Percentiles rank a stretch among this genome's conserved stretches.
phyloP scores from a whole-genome alignment of 2,797 vertebrate genomes.

The Melanotaenia maccullochi region DNA sequence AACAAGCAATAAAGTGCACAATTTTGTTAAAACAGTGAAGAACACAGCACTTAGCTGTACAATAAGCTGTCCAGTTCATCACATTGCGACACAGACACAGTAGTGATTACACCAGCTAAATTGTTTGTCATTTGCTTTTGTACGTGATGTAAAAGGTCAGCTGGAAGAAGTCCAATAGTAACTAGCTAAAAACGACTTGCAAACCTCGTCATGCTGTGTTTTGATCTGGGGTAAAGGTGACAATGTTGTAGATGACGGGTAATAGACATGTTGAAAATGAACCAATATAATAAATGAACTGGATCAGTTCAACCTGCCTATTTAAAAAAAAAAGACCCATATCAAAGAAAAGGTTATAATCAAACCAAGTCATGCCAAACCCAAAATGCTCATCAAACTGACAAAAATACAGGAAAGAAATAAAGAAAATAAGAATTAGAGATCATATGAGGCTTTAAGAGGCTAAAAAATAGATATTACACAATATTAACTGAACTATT shows the following conservation, averaged over 20 bases:
- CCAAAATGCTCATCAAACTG: background rate
- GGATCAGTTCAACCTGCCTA: too few species aligned
- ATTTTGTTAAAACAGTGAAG: too few species aligned
- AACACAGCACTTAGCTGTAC: too few species aligned
- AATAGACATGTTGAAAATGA: background rate
- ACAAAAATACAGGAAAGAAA: background rate
- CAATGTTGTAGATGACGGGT: background rate
- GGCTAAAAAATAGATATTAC: background rate
- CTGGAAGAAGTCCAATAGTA: background rate
- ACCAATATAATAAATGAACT: too few species aligned
- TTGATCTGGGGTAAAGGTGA: background rate
- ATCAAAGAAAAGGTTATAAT: background rate
- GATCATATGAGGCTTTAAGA: background rate
- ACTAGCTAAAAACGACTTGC: background rate
- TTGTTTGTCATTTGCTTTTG: background rate
- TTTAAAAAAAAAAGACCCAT: background rate
- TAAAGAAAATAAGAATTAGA: background rate
- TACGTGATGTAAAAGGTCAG: background rate
- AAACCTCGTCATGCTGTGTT: background rate
- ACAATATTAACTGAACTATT: background rate
- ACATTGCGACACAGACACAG: too few species aligned
- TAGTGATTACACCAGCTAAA: background rate
- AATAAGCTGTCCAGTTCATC: background rate
- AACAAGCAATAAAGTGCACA: too few species aligned
- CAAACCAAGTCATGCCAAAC: background rate